Percentiles rank a stretch among this genome's conserved stretches.
Conservation (phyloP, 2,797 vertebrate genomes). For the Peromyscus aztecus region DNA sequence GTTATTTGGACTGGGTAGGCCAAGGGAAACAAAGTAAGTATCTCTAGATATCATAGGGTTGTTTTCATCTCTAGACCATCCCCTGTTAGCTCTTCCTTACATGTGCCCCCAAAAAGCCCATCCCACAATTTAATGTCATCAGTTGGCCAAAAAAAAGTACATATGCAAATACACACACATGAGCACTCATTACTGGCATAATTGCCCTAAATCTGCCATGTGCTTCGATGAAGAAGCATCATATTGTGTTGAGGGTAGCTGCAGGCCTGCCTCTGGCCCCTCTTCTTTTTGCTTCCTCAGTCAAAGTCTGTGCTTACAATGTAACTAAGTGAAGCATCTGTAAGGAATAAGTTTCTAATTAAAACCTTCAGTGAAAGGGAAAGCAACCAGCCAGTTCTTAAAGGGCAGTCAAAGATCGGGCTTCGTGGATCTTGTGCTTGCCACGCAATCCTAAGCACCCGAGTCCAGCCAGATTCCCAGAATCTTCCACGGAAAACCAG, state of each 20-base stretch:
- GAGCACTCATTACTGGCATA: neutral
- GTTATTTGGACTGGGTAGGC: neutral
- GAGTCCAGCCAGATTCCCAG: neutral
- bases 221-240: neutral
- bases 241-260: constrained; percentile 86
- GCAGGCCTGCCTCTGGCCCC: constrained; percentile 90
- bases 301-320: constrained; percentile 86
- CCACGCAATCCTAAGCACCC: no score
- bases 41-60: neutral
- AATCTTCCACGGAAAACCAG: neutral
- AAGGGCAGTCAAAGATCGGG: neutral
- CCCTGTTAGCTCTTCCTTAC: neutral
- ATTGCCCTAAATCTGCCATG: neutral
- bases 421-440: neutral
- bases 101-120: neutral
- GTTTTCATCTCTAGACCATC: neutral
- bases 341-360: constrained; percentile 71
- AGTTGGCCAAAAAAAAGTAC: neutral
- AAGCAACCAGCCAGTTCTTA: neutral
- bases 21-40: neutral
- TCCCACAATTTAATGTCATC: constrained; percentile 31
- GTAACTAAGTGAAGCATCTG: constrained; percentile 72
- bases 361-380: constrained; percentile 68
- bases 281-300: constrained; percentile 88
- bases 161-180: neutral